A percentile compares a stretch with the other conserved stretches of the same genome.
Evolutionary conservation across 2,797 vertebrate genomes (phyloP).

Genomic region (Tragelaphus oryx): DNA sequence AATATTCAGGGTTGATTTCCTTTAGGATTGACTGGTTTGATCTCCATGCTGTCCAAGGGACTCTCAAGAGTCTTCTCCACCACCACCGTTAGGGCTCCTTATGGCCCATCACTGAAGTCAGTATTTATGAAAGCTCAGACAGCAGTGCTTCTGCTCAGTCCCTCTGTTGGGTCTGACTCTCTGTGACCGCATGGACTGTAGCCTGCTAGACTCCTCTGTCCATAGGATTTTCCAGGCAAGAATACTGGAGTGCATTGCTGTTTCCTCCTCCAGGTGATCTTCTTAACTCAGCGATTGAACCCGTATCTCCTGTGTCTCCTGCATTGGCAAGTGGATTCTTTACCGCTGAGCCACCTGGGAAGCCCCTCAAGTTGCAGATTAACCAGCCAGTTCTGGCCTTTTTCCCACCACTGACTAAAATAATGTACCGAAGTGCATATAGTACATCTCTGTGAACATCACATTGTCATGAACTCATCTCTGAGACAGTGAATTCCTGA

Average conservation of each 20-base stretch:
- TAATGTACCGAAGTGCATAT: slow-evolving; percentile 50
- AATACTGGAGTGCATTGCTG: not conserved
- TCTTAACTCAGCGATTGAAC: not conserved
- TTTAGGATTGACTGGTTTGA: not conserved
- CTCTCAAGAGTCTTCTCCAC: not conserved
- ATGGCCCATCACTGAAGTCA: slow-evolving; percentile 24
- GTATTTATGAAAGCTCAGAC: slow-evolving; percentile 27
- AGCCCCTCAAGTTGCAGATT: not conserved
- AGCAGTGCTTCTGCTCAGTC: not conserved
- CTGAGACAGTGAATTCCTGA: slow-evolving; percentile 29
- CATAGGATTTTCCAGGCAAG: not conserved
- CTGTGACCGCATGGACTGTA: not conserved
- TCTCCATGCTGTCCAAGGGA: not conserved
- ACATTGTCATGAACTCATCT: slow-evolving; percentile 36
- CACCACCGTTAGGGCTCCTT: not conserved
- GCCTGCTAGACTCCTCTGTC: not conserved
- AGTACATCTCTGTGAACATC: slow-evolving; percentile 41
- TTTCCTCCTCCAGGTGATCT: not conserved
- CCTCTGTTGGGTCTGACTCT: not conserved
- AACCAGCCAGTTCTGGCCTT: slow-evolving; percentile 40
- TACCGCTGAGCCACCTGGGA: not conserved
- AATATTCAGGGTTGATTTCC: not conserved
- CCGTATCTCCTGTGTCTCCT: not conserved
- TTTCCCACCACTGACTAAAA: slow-evolving; percentile 49
- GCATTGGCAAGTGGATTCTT: not conserved